Evolutionary conservation across 2,797 vertebrate species (phyloP).

Genomic region (Danio albolineatus): DNA sequence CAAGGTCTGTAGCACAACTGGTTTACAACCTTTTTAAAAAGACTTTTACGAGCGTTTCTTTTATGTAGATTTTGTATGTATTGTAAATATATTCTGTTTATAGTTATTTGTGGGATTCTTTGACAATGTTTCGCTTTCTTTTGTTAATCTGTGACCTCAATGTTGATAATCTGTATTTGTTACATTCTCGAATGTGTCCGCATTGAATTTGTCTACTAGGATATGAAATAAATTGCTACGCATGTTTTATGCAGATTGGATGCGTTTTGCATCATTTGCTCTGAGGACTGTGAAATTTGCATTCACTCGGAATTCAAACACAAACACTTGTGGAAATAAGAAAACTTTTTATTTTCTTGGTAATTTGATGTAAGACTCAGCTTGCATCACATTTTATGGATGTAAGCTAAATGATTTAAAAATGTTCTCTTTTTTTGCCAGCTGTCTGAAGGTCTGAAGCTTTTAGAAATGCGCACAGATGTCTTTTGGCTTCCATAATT

Average conservation of each 20-base stretch:
- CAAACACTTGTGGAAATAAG: constrained; percentile 14
- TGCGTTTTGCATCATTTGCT: constrained; percentile 11
- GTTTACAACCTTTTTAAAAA: constrained; percentile 68
- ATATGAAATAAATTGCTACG: constrained; percentile 42
- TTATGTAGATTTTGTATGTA: constrained; percentile 42
- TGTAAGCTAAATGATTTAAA: constrained; percentile 26
- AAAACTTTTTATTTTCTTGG: constrained; percentile 44
- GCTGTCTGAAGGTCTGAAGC: constrained; percentile 24
- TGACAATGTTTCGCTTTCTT: constrained; percentile 37
- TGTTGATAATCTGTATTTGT: constrained; percentile 40
- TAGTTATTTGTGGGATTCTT: constrained; percentile 40
- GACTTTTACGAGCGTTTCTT: constrained; percentile 55
- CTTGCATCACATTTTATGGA: constrained; percentile 55
- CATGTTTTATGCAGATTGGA: constrained; percentile 32
- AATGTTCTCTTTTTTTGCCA: constrained; percentile 9
- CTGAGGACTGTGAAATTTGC: background rate
- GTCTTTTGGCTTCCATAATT: constrained; percentile 36
- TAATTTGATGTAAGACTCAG: constrained; percentile 26
- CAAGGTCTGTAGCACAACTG: constrained; percentile 63
- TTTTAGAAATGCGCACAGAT: constrained; percentile 27
- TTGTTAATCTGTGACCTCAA: constrained; percentile 38
- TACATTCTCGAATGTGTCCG: constrained; percentile 44
- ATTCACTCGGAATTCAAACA: constrained; percentile 20
- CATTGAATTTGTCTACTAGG: constrained; percentile 36
- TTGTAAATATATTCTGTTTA: constrained; percentile 49